Evolutionary conservation across 2,113 vertebrate species (phyloP).

Genomic region (Chrysemys picta): DNA sequence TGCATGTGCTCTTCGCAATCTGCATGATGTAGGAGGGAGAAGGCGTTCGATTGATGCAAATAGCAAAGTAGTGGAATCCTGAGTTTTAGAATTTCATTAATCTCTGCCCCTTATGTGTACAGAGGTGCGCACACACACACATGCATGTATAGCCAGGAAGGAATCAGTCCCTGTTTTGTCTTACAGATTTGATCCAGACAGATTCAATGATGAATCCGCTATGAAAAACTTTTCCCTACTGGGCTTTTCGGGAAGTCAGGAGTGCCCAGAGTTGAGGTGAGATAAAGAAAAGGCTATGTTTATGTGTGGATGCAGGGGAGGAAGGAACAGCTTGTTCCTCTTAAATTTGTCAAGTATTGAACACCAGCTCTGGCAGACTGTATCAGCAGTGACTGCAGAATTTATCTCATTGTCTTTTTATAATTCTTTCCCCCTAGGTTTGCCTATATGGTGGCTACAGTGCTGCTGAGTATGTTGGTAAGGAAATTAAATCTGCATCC

Average conservation of each 20-base stretch:
- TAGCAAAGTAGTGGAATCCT: not conserved
- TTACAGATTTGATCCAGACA: conserved; percentile 91
- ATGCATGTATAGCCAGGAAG: rapidly evolving
- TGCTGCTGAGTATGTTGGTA: conserved; percentile 88
- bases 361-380: not conserved
- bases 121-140: not conserved
- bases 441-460: conserved; percentile 89
- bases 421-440: conserved; percentile 79
- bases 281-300: not conserved
- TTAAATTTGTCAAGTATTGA: not conserved
- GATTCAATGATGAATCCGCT: conserved; percentile 87
- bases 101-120: not conserved
- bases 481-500: conserved; percentile 84
- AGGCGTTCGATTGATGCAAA: not conserved
- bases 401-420: not conserved
- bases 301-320: not conserved
- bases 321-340: not conserved
- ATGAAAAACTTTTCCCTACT: conserved; percentile 89
- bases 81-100: not conserved
- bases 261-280: conserved; percentile 94
- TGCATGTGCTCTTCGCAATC: not conserved
- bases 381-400: not conserved
- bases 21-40: not conserved
- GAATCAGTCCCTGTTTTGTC: not conserved
- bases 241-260: conserved; percentile 93